These are phyloP conservation scores for Lacerta agilis DNA, from an alignment of 2,797 vertebrate species.

Conservation along the genomic window DNA sequence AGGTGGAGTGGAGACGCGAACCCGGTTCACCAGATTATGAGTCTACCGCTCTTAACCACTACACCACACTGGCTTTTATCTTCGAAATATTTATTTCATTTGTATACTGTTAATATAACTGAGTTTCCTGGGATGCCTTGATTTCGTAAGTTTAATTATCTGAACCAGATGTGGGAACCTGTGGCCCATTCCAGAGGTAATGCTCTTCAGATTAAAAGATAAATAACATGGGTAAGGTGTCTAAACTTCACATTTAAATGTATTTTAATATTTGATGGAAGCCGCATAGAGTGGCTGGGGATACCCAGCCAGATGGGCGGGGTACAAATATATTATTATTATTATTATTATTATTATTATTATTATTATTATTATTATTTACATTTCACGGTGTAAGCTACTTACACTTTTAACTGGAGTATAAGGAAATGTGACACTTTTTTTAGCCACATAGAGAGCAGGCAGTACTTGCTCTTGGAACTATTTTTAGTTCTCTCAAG, in stretches of 20 bases:
- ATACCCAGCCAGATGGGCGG: too few relatives aligned
- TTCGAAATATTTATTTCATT: not conserved
- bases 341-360: too few relatives aligned
- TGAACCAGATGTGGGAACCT: too few relatives aligned
- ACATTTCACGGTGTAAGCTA: not conserved
- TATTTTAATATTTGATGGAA: too few relatives aligned
- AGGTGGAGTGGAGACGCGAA: too few relatives aligned
- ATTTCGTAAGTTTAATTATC: too few relatives aligned
- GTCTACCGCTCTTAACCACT: too few relatives aligned
- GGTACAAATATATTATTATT: too few relatives aligned
- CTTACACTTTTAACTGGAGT: not conserved
- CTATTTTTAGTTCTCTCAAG: not conserved
- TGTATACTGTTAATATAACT: too few relatives aligned
- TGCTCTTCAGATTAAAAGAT: slow-evolving; percentile 46
- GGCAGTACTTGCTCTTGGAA: not conserved
- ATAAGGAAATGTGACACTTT: not conserved
- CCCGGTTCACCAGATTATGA: too few relatives aligned
- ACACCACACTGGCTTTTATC: fast-evolving
- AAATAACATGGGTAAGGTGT: not conserved
- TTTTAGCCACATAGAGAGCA: not conserved
- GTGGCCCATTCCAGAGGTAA: slow-evolving; percentile 20
- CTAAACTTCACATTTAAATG: not conserved
- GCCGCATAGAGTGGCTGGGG: too few relatives aligned
- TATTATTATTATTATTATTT: not conserved
- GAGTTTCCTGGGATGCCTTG: too few relatives aligned